A percentile compares a stretch with the other conserved stretches of the same genome.
phyloP scores from a whole-genome alignment of 2,113 vertebrate genomes.

The Erpornis zantholeuca region DNA sequence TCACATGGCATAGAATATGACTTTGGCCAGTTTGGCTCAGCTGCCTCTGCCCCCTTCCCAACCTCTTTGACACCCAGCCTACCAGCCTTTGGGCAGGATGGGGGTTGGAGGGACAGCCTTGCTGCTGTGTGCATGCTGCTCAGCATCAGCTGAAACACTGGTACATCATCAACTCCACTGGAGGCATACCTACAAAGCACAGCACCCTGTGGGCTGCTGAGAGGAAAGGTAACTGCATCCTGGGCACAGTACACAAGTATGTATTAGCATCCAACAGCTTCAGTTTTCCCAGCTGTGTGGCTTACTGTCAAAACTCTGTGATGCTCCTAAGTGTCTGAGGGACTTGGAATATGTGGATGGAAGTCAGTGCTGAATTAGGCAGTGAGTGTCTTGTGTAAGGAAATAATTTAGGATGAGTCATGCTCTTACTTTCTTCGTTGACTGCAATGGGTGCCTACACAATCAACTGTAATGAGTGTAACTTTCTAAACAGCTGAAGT shows the following conservation, averaged over 20 bases:
- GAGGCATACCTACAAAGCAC: background rate
- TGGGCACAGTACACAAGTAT: background rate
- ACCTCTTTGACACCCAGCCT: background rate
- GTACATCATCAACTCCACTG: rapidly evolving
- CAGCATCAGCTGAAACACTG: background rate
- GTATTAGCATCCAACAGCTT: background rate
- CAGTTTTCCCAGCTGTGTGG: background rate
- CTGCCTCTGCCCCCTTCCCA: background rate
- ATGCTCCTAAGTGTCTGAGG: background rate
- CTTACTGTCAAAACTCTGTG: background rate
- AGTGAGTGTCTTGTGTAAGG: background rate
- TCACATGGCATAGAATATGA: background rate
- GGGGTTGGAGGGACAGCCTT: background rate
- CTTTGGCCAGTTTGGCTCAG: background rate
- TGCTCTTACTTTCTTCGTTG: background rate
- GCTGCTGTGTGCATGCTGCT: background rate
- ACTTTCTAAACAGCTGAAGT: background rate
- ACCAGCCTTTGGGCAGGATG: background rate
- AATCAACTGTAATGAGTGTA: background rate
- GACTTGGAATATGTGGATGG: background rate
- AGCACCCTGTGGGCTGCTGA: background rate
- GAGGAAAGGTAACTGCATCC: background rate
- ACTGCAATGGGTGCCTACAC: background rate
- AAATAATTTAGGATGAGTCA: background rate
- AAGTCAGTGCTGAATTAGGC: background rate